Evolutionary conservation across 2,797 vertebrate genomes (phyloP), one percentile per base, ranked within the genome.

Genomic region (Liparis tanakae): DNA sequence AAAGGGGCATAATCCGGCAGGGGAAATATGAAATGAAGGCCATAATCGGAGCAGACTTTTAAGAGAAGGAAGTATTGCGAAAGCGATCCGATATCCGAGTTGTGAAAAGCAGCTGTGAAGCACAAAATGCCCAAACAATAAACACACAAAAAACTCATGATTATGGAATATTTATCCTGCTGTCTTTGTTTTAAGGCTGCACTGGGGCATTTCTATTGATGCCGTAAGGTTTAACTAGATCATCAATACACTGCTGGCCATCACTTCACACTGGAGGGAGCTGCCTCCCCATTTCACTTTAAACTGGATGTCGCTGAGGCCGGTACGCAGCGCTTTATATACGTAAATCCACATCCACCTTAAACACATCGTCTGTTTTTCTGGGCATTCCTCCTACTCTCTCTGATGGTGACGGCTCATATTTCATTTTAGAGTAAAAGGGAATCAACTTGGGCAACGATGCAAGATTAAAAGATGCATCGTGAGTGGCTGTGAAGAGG

Each of bases 191-290:
- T 63, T 30, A 48, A 34, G 12, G 5, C 67, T 58, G 50, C 25
- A 39, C 22, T 50, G 64, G 54, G 54, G 53, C 56, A 13, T 69
- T 59, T 59, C 18, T 64, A 50, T 17, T 62, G 22, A 54, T 22
- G 60, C 56, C 14, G 14, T 17, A 59, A 76, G 67, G 18, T 76
- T 76, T 79, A 70, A 82, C 65, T 71, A 54, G 70, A 48, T 67
- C 59, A 84, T 80, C n/a, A 65, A 72, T 61, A 56, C 48, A 81
- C 67, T 79, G 78, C 72, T 76, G 85, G 80, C 78, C 80, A 57
- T 86, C 73, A 65, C 66, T 79, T 87, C 74, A 80, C 84, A 87
- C 87, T 87, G 85, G 89, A 90, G 84, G 85, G 87, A 87, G 83
- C 88, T 89, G 80, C 82, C 76, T 63, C 39, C 69, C 74, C 36